phyloP scores from a whole-genome alignment of 2,888 invertebrate genomes.

The Resseliella maxima region DNA sequence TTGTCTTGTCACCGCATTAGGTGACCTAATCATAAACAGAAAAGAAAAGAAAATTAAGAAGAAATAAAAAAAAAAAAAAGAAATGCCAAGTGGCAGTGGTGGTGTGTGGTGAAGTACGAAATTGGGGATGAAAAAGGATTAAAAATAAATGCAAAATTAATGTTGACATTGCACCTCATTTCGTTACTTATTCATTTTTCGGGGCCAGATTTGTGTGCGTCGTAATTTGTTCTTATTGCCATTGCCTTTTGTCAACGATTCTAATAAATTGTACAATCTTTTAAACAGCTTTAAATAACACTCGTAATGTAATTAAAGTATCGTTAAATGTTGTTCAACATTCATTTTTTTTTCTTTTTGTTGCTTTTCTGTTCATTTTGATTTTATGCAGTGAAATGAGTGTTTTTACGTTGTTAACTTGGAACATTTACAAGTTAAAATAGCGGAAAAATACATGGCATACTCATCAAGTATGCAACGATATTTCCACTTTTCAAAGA shows the following conservation, averaged over 20 bases:
- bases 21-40: background rate
- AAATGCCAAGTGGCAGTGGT: background rate
- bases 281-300: slow-evolving; percentile 15
- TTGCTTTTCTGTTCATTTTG: too few relatives aligned
- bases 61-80: background rate
- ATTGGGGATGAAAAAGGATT: too few relatives aligned
- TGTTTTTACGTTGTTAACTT: background rate
- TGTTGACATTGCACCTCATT: slow-evolving; percentile 20
- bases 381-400: background rate
- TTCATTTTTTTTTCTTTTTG: background rate
- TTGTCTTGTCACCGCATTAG: background rate
- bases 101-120: background rate
- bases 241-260: background rate
- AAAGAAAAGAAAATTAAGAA: background rate
- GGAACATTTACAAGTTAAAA: background rate
- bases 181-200: background rate
- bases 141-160: slow-evolving; percentile 34
- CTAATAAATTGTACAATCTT: slow-evolving; percentile 1
- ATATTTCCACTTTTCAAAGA: too few relatives aligned
- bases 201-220: background rate
- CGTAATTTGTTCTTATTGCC: background rate
- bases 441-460: background rate
- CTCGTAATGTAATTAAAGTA: slow-evolving; percentile 29
- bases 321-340: background rate
- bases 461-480: background rate